Conservation (phyloP, 2,888 invertebrate species). For the Formica aserva region DNA sequence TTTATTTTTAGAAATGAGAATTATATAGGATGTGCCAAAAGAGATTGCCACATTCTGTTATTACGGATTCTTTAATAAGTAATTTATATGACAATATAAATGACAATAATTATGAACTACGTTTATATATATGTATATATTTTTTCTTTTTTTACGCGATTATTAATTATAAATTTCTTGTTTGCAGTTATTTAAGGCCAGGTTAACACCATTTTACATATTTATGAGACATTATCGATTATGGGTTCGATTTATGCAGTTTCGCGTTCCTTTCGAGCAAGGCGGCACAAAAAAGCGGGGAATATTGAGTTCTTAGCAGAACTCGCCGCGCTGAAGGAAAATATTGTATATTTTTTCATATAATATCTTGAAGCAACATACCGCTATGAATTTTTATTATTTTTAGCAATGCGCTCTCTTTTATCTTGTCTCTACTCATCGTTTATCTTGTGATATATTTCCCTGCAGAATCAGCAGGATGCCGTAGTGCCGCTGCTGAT, state of each 20-base stretch:
- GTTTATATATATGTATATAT: not conserved
- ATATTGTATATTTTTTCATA: conserved; percentile 54
- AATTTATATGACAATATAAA: conserved; percentile 3
- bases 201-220: not conserved
- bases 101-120: not conserved
- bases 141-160: not conserved
- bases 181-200: not conserved
- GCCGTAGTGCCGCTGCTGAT: not conserved
- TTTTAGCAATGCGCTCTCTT: conserved; percentile 25
- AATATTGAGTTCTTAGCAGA: conserved; percentile 45
- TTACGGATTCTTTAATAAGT: not conserved
- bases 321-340: conserved; percentile 8
- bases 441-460: conserved; percentile 43
- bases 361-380: conserved; percentile 37
- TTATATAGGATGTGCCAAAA: not conserved
- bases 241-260: conserved; percentile 27
- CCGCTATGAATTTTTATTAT: conserved; percentile 46
- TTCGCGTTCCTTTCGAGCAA: conserved; percentile 3
- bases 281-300: not conserved
- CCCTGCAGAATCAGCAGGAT: conserved; percentile 4
- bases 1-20: not conserved
- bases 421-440: not conserved
- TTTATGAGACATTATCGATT: conserved; percentile 8
- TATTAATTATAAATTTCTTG: not conserved
- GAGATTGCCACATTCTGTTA: not conserved